Base-by-base conservation (phyloP, 2,113 vertebrate genomes). In the Gadus chalcogrammus region DNA sequence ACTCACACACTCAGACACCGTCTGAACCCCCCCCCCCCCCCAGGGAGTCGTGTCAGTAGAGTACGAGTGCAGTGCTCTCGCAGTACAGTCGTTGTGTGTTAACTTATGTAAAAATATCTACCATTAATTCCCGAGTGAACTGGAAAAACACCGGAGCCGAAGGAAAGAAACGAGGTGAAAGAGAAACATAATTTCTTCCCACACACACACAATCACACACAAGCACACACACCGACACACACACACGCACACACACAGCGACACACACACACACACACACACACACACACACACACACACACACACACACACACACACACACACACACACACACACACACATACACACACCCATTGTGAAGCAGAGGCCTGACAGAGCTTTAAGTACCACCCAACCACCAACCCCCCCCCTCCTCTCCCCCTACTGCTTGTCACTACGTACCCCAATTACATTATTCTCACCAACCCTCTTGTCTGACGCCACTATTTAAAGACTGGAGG, bases 401-500 rank as follows among this genome's bases (percentile, higher is more conserved):
- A 7, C 42, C 8, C 42, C 42, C 42, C 42, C 31, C 31, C 5
- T 35, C 31, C 31, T 35, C 31, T 35, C 31, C 31, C 31, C 31
- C 31, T 35, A 35, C 31, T 35, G 31, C 31, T 35, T 35, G 31
- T 35, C 31, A 35, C 31, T 35, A 35, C 31, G 61, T 55, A 58
- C 48, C 67, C 59, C 60, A 28, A 16, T 48, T 18, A 12, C 22
- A 13, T 16, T 18, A 17, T 28, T 6, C n/a, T 48, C 59, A 48
- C 17, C 8, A 16, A 60, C 24, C 61, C 24, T 38, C 18, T 22
- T 31, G 22, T 66, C 16, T 80, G 81, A 81, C 78, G 79, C 55
- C 15, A 74, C 85, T 87, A 87, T 87, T 89, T 83, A 74, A 74
- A 84, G 79, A 74, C 73, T 69, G 64, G 55, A n/a, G 55, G 15